phyloP scores from a whole-genome alignment of 2,888 invertebrate species.

The Odiellus spinosus region DNA sequence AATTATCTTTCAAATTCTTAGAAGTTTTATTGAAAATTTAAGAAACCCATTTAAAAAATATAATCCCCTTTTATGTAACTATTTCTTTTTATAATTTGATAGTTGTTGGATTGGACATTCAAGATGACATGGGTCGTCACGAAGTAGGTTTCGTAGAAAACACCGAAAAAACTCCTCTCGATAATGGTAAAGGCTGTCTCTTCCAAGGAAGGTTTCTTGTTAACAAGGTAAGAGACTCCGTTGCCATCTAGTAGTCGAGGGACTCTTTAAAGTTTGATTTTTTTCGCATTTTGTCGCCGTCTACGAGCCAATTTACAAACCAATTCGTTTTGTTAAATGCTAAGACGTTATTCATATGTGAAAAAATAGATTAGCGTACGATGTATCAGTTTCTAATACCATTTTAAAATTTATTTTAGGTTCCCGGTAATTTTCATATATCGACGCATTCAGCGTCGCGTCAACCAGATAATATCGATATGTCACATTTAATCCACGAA shows the following conservation, averaged over 20 bases:
- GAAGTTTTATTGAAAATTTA: no score
- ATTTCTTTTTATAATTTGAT: conserved; percentile 7
- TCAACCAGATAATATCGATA: conserved; percentile 38
- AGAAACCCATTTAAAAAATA: no score
- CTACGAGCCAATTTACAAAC: background rate
- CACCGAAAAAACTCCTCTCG: conserved; percentile 33
- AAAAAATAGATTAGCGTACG: background rate
- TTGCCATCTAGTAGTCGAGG: background rate
- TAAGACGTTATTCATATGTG: no score
- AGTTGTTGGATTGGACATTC: conserved; percentile 41
- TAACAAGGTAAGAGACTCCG: conserved; percentile 27
- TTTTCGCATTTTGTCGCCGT: no score
- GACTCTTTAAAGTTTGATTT: no score
- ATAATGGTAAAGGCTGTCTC: conserved; percentile 33
- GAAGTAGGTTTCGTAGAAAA: conserved; percentile 42
- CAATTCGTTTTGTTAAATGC: background rate
- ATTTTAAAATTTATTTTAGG: no score
- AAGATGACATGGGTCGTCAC: conserved; percentile 42
- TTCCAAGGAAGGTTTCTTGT: conserved; percentile 32
- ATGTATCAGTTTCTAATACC: background rate
- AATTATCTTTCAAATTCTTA: no score
- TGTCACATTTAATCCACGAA: conserved; percentile 38
- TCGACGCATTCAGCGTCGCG: conserved; percentile 38
- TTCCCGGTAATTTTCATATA: conserved; percentile 42
- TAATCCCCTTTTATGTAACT: no score